phyloP scores from a whole-genome alignment of 2,888 invertebrate species.

The Apotomis turbidana region DNA sequence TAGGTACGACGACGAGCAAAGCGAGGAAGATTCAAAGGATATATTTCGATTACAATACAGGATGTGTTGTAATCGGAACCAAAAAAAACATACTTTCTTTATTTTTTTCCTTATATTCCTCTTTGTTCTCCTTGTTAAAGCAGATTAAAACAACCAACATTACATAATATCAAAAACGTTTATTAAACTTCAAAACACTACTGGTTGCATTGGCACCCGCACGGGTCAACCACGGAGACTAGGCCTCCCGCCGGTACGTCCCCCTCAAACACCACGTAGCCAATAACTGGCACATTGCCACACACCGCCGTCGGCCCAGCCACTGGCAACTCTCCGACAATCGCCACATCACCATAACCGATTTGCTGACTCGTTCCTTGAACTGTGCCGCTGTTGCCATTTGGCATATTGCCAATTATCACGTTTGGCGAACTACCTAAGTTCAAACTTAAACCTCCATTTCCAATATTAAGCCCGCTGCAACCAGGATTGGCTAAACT shows the following conservation, averaged over 20 bases:
- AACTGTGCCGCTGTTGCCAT: constrained; percentile 4
- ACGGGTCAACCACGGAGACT: constrained; percentile 65
- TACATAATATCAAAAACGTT: constrained; percentile 25
- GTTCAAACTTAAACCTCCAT: constrained; percentile 40
- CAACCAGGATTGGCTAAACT: constrained; percentile 1
- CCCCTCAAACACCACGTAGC: constrained; percentile 74
- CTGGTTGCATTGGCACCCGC: constrained; percentile 54
- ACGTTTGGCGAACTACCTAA: constrained; percentile 46
- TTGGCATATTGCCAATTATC: constrained; percentile 10
- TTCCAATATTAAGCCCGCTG: constrained; percentile 34
- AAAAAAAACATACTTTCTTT: too few species aligned
- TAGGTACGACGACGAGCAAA: too few species aligned
- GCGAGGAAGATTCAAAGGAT: too few species aligned
- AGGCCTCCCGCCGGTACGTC: constrained; percentile 69
- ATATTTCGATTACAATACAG: too few species aligned
- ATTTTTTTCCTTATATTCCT: too few species aligned
- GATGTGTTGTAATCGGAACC: too few species aligned
- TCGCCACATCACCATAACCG: constrained; percentile 64
- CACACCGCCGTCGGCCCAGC: constrained; percentile 63
- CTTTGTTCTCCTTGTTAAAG: too few species aligned
- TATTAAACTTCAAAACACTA: constrained; percentile 44
- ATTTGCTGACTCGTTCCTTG: constrained; percentile 23
- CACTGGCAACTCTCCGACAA: constrained; percentile 67
- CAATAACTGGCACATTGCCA: constrained; percentile 73
- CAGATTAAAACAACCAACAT: neutral